Evolutionary conservation across 2,113 vertebrate genomes (phyloP).

Genomic region (Canis aureus): DNA sequence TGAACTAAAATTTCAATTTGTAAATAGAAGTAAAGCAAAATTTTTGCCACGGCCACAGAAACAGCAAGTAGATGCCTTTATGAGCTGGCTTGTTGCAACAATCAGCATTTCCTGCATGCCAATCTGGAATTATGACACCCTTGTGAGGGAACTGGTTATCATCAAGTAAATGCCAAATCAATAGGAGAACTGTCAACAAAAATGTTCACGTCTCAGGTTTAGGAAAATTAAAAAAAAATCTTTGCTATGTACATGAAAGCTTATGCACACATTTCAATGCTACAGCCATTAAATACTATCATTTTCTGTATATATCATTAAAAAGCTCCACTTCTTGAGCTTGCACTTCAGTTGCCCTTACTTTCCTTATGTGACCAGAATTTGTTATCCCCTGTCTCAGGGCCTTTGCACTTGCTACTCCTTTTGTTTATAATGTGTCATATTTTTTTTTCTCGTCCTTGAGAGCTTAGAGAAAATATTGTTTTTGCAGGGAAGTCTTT

Average conservation of each 20-base stretch:
- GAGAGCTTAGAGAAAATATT: not conserved
- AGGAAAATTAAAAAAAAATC: not conserved
- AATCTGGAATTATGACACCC: not conserved
- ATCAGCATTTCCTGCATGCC: not conserved
- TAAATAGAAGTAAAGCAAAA: constrained; percentile 23
- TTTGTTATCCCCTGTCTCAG: not conserved
- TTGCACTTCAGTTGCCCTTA: not conserved
- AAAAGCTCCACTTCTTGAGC: not conserved
- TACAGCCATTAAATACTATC: not conserved
- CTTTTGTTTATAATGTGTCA: not conserved
- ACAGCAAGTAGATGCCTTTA: not conserved
- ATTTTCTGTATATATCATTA: not conserved
- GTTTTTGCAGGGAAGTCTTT: not conserved
- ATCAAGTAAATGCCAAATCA: not conserved
- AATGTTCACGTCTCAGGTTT: not conserved
- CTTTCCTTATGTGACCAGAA: not conserved
- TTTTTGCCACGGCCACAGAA: not conserved
- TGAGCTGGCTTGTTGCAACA: not conserved
- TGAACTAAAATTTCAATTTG: constrained; percentile 66
- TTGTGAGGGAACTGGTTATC: not conserved
- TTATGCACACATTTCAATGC: not conserved
- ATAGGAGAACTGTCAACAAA: not conserved
- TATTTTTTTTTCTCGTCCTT: not conserved
- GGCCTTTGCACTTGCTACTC: not conserved
- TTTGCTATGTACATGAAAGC: not conserved